Base-by-base conservation (phyloP, 2,888 invertebrate genomes). In the Hipparchia sbordonii region DNA sequence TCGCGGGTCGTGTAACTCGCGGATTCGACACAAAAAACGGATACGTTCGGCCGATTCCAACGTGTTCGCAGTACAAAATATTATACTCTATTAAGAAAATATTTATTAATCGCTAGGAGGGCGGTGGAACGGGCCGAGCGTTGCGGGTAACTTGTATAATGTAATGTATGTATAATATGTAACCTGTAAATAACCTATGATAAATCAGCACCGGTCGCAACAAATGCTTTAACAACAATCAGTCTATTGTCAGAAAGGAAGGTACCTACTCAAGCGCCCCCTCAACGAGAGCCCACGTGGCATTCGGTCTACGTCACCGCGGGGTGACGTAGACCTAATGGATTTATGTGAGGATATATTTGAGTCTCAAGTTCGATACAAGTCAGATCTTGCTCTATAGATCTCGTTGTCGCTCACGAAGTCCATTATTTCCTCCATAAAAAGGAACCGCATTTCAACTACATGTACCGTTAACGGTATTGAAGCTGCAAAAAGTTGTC, bases 161-260 rank as follows among this genome's bases (percentile, higher is more conserved):
- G 89, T 88, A 84, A 85, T 61, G 87, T 87, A 48, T 84, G 83
- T 87, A 81, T 85, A 86, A 85, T 87, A 88, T 92, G 90, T 92
- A 92, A 91, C 89, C 92, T 91, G 93, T 93, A 93, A 92, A 93
- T 93, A 93, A 92, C 88, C 91, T 93, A 93, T 91, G 85, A 85
- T 91, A 92, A 93, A 92, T 88, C 89, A 93, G 93, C 93, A 93
- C 93, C 93, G 92, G 91, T 92, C 83, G 92, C 92, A 92, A 92
- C 92, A 88, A 90, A 92, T 90, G 92, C 91, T 90, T 87, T 83
- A 93, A 92, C 90, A 92, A 92, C 91, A 82, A 91, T 93, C 93
- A 93, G 93, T 93, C 93, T 93, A 93, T 93, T 93, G 93, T 92
- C 89, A 90, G 87, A 92, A 91, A 92, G 91, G 92, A 92, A 91